Evolutionary conservation across 2,797 vertebrate genomes (phyloP), one percentile per base, ranked within the genome.

Genomic region (Chelon labrosus): DNA sequence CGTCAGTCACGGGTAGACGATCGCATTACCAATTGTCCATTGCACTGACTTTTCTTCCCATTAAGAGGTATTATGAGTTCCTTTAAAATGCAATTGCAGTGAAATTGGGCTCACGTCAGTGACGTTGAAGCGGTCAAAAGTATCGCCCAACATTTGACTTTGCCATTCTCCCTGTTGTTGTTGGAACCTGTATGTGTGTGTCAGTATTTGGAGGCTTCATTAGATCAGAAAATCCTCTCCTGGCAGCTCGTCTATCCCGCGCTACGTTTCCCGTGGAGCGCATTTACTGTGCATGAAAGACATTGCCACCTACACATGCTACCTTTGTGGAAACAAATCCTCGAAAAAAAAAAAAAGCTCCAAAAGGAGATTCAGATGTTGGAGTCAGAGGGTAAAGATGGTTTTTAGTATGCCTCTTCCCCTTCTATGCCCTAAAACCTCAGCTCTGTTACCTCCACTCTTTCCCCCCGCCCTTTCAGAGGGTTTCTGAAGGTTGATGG

Each of bases 1-100:
- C 82, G 81, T 84, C 90, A 88, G 85, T 85, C 87, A 88, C 78
- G 82, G 80, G 63, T 55, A 76, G 86, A 83, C 20, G 61, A 83
- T 89, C 84, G 80, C 87, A 86, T 90, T 84, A 89, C 84, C 67
- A 77, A 37, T 76, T 83, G 77, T 85, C 76, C 81, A 20, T 70
- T 75, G 74, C 59, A 31, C 52, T 75, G 81, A 80, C 73, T 82
- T 79, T 82, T 65, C 49, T 70, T 77, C 73, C 76, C 79, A 79
- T 88, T 87, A 83, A 77, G 71, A 83, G 73, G 44, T 78, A 73
- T 82, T 74, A 74, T 83, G 63, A 83, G 82, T 73, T 78, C 66
- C 54, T 82, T 55, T 61, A 27, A 83, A 82, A 90, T 88, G 52
- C 69, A 80, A 85, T 90, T 83, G 85, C 19, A 42, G 57, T 12